Base-by-base conservation (phyloP, 2,888 invertebrate species). In the Fragum fragum region DNA sequence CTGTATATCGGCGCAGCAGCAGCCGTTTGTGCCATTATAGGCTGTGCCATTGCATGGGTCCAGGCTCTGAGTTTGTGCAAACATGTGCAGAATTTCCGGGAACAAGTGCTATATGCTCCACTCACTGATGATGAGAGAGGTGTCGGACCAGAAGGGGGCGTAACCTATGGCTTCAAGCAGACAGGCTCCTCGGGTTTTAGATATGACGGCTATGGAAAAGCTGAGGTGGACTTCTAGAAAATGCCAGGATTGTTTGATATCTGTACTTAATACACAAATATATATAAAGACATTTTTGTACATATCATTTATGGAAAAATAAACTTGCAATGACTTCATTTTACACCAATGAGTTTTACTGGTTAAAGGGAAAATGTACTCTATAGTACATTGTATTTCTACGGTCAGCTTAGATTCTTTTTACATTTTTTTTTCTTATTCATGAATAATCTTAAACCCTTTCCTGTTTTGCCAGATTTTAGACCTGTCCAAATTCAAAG, bases 1-100 rank as follows among this genome's bases (percentile, higher is more conserved):
- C 55, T 83, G 18, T 87, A 79, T 18, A 63, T 84, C 0, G 88
- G 72, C 14, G 80, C 76, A 2, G 72, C 77, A 28, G 81, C 81
- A 14, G 85, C 84, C 0, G 5, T 83, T 6, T 47, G 76, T 21
- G 79, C 78, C n/a, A 57, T 87, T 5, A 68, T 74, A 0, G 73
- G 72, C 6, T 73, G 79, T 0, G 75, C 63, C 0, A n/a, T 79
- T 5, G 52, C 82, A 0, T 85, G 83, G 85, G n/a, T 86, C 0
- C 83, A 88, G 70, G 87, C 87, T 6, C 81, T 77, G 28, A 59
- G 53, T 7, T 68, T 86, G 29, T 88, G 87, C 61, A 53, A 39
- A 16, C 82, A 87, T 26, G 77, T 85, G 7, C 81, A 85, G 70
- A 39, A 66, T 2, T 73, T 75, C 9, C 76, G 85, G 6, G 77